Evolutionary conservation across 2,888 invertebrate species (phyloP), one percentile per base, ranked within the genome.

Genomic region (Halictus quadricinctus): DNA sequence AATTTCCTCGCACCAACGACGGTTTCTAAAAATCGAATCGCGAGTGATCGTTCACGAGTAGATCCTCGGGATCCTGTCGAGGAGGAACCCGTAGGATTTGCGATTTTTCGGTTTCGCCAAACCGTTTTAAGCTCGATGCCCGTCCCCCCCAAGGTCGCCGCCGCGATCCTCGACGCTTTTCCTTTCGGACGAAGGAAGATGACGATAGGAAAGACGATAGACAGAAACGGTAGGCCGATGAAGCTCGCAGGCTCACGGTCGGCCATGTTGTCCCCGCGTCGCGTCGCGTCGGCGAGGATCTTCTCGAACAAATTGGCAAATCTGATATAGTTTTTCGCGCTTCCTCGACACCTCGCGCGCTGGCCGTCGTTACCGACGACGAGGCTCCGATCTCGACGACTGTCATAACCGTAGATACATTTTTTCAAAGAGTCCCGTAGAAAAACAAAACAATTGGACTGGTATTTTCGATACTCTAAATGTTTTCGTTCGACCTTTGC

Each of bases 401-500:
- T 43, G 70, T 43, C 43, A n/a, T n/a, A 43, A 70, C 70, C 70
- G 12, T 43, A 43, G n/a, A 58, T 5, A n/a, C 58, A 70, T 41
- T 70, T 41, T 36, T 46, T 43, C n/a, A n/a, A 43, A 70, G 13
- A n/a, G 43, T 43, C 13, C 70, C 43, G 21, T 70, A 43, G 41
- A 43, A 43, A 70, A 70, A 69, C 69, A 69, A 69, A 69, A 41
- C 18, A n/a, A 43, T 41, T 43, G n/a, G 43, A 70, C 70, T 41
- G 43, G 70, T n/a, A 43, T n/a, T 70, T 70, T 43, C 70, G 70
- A 70, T 70, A 43, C 43, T 70, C 43, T 6, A 43, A 70, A 36
- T 36, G n/a, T n/a, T 21, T 13, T 18, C 58, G n/a, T 58, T 66
- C 43, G n/a, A 43, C n/a, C 21, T 43, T 43, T n/a, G 69, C 12